Conservation (phyloP, 2,113 vertebrate species). For the Vicugna pacos region DNA sequence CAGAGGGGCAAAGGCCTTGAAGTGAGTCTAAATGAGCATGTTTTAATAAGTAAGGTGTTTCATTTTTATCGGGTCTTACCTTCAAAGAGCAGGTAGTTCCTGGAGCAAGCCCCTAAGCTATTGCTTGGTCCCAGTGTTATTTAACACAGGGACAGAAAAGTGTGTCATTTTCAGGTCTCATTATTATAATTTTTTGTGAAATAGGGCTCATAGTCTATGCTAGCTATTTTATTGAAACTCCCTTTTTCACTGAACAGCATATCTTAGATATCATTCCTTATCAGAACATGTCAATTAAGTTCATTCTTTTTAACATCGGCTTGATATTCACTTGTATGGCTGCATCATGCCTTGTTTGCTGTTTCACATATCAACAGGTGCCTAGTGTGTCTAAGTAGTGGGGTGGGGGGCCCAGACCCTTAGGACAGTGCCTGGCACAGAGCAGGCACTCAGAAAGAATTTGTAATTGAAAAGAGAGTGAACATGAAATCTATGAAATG, state of each 20-base stretch:
- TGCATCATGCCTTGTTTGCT: background rate
- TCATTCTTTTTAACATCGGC: background rate
- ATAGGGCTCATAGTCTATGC: background rate
- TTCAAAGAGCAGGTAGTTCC: background rate
- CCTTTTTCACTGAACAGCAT: background rate
- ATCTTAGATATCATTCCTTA: background rate
- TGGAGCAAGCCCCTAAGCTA: background rate
- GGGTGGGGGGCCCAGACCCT: background rate
- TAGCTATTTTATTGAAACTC: background rate
- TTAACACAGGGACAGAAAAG: background rate
- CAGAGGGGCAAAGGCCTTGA: background rate
- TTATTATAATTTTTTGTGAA: background rate
- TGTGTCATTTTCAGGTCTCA: background rate
- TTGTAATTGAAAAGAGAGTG: background rate
- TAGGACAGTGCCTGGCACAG: background rate
- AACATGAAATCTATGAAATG: background rate
- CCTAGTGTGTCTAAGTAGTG: background rate
- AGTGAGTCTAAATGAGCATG: background rate
- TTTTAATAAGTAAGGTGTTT: background rate
- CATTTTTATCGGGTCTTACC: background rate
- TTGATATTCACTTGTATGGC: background rate
- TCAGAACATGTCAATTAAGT: background rate
- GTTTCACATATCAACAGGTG: background rate
- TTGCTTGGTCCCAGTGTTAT: background rate
- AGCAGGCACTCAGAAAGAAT: background rate